These are phyloP conservation scores for Spondyliosoma cantharus DNA, from an alignment of 2,797 vertebrate genomes.

Conservation along the genomic window DNA sequence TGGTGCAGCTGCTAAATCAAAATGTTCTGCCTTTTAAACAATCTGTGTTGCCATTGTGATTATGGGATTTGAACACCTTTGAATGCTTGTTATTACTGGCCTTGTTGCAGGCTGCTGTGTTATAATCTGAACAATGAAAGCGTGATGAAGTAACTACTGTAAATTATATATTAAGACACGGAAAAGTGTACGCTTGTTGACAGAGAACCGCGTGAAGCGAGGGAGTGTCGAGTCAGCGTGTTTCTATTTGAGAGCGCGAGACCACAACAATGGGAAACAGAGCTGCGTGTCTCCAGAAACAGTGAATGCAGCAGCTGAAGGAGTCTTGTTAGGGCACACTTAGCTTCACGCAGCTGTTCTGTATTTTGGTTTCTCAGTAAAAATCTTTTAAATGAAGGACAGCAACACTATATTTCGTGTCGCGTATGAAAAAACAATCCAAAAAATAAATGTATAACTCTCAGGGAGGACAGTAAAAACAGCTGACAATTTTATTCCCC, in stretches of 20 bases:
- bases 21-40: background rate
- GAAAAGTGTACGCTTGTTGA: slow-evolving; percentile 5
- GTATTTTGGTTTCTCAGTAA: background rate
- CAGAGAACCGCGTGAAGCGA: slow-evolving; percentile 21
- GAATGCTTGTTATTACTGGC: slow-evolving; percentile 8
- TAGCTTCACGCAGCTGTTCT: background rate
- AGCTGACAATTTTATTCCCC: background rate
- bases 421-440: background rate
- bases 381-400: slow-evolving; percentile 2
- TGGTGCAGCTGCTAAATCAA: background rate
- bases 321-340: background rate
- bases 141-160: background rate
- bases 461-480: background rate
- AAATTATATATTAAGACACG: slow-evolving; percentile 6
- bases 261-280: slow-evolving; percentile 16
- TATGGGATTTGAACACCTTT: slow-evolving; percentile 15
- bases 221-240: slow-evolving; percentile 10
- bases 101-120: background rate
- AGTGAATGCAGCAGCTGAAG: background rate
- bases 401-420: background rate
- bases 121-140: background rate
- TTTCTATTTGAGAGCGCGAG: slow-evolving; percentile 18
- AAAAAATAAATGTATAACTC: background rate
- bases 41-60: background rate
- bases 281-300: background rate